Evolutionary conservation across 2,888 invertebrate genomes (phyloP).

Genomic region (Dugesia japonica): DNA sequence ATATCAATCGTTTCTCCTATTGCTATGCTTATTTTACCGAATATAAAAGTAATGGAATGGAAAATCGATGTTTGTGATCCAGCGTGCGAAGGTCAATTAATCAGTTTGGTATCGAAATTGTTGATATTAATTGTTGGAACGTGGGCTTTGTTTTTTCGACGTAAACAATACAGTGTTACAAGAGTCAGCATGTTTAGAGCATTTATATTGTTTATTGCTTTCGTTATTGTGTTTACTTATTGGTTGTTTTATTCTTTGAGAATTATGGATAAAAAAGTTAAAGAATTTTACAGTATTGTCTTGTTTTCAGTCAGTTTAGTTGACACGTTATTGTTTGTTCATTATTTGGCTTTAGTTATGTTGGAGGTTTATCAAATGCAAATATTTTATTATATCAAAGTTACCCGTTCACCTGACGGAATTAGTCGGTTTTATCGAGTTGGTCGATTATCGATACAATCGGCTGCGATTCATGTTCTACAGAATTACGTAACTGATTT

Average conservation of each 20-base stretch:
- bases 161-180: constrained; percentile 70
- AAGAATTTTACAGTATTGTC: constrained; percentile 64
- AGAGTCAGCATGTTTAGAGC: constrained; percentile 76
- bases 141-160: constrained; percentile 76
- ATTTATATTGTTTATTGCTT: constrained; percentile 67
- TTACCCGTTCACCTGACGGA: constrained; percentile 87
- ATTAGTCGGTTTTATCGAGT: constrained; percentile 65
- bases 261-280: constrained; percentile 42
- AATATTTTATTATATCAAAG: constrained; percentile 58
- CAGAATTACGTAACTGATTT: constrained; percentile 75
- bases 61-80: constrained; percentile 56
- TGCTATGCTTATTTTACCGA: constrained; percentile 81
- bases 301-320: constrained; percentile 77
- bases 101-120: constrained; percentile 76
- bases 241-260: constrained; percentile 95
- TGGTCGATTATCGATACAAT: constrained; percentile 64
- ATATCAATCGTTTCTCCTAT: constrained; percentile 76
- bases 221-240: constrained; percentile 80
- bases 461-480: constrained; percentile 80
- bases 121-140: constrained; percentile 70
- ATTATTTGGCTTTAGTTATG: constrained; percentile 76
- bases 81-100: constrained; percentile 78
- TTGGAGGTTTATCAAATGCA: constrained; percentile 80
- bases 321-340: constrained; percentile 80
- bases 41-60: constrained; percentile 43